phyloP scores from a whole-genome alignment of 2,797 vertebrate genomes.

The Gambusia yucatana region DNA sequence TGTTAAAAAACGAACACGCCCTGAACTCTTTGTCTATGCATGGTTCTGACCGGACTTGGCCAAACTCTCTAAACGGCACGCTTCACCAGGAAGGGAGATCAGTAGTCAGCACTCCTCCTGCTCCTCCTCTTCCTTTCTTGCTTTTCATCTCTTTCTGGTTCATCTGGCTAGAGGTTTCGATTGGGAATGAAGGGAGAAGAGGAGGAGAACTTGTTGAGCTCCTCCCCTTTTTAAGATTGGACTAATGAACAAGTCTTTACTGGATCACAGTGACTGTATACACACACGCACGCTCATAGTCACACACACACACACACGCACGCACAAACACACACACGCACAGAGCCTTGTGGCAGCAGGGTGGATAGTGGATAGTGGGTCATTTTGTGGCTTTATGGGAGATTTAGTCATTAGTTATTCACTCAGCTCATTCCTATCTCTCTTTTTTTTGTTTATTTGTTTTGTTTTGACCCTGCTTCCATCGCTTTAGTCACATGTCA shows the following conservation, averaged over 20 bases:
- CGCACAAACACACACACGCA: not conserved
- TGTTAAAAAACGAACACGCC: constrained; percentile 52
- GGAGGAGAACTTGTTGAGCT: constrained; percentile 55
- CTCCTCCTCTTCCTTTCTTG: constrained; percentile 11
- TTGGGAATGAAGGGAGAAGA: constrained; percentile 27
- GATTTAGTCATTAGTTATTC: constrained; percentile 67
- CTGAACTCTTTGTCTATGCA: constrained; percentile 65
- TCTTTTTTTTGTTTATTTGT: constrained; percentile 22
- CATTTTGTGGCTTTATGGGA: constrained; percentile 99
- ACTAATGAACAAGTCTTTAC: constrained; percentile 64
- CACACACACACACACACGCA: constrained; percentile 1
- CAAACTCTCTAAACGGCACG: constrained; percentile 64
- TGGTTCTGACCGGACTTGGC: constrained; percentile 68
- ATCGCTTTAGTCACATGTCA: constrained; percentile 77
- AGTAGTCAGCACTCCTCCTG: constrained; percentile 58
- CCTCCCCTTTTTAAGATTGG: constrained; percentile 57
- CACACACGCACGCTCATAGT: constrained; percentile 22
- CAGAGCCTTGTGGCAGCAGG: constrained; percentile 36
- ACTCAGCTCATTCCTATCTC: constrained; percentile 48
- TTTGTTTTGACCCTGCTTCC: constrained; percentile 67
- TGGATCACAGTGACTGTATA: constrained; percentile 56
- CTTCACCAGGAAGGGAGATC: constrained; percentile 58
- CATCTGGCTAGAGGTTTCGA: constrained; percentile 39
- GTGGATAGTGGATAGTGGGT: constrained; percentile 95
- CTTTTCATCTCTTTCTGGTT: constrained; percentile 31